A percentile compares a stretch with the other conserved stretches of the same genome.
Evolutionary conservation across 2,888 invertebrate species (phyloP).

Genomic region (Caenorhabditis sulstoni): DNA sequence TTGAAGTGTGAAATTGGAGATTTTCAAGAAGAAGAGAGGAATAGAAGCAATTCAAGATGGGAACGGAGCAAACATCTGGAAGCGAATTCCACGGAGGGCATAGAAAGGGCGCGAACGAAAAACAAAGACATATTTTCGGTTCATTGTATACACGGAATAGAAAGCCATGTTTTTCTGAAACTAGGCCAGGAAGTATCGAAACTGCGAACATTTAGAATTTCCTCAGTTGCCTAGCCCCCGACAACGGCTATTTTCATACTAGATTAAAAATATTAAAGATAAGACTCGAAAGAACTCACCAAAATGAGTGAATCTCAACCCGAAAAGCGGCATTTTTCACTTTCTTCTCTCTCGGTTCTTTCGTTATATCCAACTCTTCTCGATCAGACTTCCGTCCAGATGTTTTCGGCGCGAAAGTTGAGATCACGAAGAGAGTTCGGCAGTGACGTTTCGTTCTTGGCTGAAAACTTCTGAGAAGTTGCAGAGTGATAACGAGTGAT

Average conservation of each 20-base stretch:
- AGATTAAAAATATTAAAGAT: no score
- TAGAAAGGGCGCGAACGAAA: no score
- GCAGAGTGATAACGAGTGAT: conserved; percentile 17
- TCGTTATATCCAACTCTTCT: conserved; percentile 15
- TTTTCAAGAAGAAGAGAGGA: not conserved
- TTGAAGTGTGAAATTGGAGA: conserved; percentile 18
- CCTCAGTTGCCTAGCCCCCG: no score
- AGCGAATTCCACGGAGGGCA: not conserved
- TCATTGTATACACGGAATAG: no score
- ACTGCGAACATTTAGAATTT: no score
- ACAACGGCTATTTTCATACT: no score
- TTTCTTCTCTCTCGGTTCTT: conserved; percentile 7
- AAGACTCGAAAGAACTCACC: conserved; percentile 54
- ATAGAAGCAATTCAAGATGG: no score
- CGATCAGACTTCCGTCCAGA: not conserved
- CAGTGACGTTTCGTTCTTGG: conserved; percentile 45
- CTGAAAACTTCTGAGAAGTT: conserved; percentile 24
- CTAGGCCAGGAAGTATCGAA: no score
- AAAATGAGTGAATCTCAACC: conserved; percentile 59
- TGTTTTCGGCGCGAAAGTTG: conserved; percentile 2
- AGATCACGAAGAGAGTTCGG: conserved; percentile 23
- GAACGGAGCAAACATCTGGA: conserved; percentile 9
- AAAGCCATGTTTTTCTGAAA: no score
- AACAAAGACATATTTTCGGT: no score
- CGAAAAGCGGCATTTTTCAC: conserved; percentile 56